These are phyloP conservation scores for Phyllotreta striolata DNA, from an alignment of 2,888 invertebrate genomes.

Conservation along the genomic window DNA sequence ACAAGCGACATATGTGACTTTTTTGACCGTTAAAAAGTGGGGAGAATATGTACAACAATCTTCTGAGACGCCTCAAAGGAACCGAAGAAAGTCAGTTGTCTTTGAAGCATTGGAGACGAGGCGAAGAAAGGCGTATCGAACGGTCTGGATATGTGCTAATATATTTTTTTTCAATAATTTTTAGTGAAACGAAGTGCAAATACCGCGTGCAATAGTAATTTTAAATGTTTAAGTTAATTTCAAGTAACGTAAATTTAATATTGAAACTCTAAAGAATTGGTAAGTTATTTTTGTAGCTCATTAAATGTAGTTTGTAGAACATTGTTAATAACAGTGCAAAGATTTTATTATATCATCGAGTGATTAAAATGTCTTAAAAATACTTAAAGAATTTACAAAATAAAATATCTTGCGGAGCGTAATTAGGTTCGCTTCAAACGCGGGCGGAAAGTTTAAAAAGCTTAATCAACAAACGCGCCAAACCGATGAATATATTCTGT, in stretches of 20 bases:
- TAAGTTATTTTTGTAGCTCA: too few species aligned
- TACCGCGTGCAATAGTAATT: conserved; percentile 27
- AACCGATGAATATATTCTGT: conserved; percentile 46
- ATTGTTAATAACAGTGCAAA: too few species aligned
- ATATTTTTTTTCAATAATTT: conserved; percentile 23
- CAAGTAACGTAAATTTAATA: neutral
- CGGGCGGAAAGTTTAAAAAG: conserved; percentile 22
- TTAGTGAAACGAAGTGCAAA: conserved; percentile 38
- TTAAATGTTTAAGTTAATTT: neutral
- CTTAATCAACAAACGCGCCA: conserved; percentile 22
- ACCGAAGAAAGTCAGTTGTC: conserved; percentile 31
- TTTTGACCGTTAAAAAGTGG: conserved; percentile 54
- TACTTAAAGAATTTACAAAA: too few species aligned
- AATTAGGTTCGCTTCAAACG: conserved; percentile 16
- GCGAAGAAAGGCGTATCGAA: conserved; percentile 7
- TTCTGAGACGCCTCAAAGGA: conserved; percentile 30
- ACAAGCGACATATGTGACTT: conserved; percentile 46
- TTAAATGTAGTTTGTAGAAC: too few species aligned
- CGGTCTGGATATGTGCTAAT: conserved; percentile 39
- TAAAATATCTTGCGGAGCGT: neutral
- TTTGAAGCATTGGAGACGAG: conserved; percentile 30
- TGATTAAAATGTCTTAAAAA: too few species aligned
- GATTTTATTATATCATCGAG: too few species aligned
- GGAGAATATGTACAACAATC: conserved; percentile 38
- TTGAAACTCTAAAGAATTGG: too few species aligned